phyloP scores from a whole-genome alignment of 53 echinoderm and acorn worm genomes.

The Apostichopus leukothele region DNA sequence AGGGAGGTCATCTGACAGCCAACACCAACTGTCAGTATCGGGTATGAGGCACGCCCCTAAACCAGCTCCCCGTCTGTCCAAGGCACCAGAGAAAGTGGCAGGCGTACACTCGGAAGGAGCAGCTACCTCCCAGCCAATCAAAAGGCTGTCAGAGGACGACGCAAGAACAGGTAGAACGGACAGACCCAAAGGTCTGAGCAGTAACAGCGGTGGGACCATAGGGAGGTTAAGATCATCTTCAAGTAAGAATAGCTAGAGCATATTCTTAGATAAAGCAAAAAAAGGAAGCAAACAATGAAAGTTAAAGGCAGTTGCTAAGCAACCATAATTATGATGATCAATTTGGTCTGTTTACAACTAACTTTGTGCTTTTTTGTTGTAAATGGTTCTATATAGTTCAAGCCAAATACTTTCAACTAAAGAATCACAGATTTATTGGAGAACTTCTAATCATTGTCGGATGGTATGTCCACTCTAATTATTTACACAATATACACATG shows the following conservation, averaged over 20 bases:
- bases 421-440: too few relatives aligned
- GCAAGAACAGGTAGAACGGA: conserved; percentile 43
- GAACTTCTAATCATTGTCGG: too few relatives aligned
- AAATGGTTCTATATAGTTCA: too few relatives aligned
- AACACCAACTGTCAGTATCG: background rate
- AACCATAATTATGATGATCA: too few relatives aligned
- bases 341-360: too few relatives aligned
- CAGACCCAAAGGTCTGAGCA: conserved; percentile 55
- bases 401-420: too few relatives aligned
- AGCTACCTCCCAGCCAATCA: conserved; percentile 31
- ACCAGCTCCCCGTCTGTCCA: conserved; percentile 34
- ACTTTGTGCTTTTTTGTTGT: too few relatives aligned
- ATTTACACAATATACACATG: too few relatives aligned
- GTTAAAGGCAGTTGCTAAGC: too few relatives aligned
- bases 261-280: too few relatives aligned
- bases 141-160: conserved; percentile 47
- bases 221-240: conserved; percentile 70
- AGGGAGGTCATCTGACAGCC: background rate
- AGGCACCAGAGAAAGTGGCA: conserved; percentile 10
- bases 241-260: conserved; percentile 54
- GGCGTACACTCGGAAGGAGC: conserved; percentile 17
- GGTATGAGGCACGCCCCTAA: background rate
- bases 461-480: too few relatives aligned
- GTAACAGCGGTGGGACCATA: conserved; percentile 52
- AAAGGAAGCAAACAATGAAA: too few relatives aligned